Evolutionary conservation across 1,140 invertebrate species (phyloP).

Genomic region (Zaprionus davidi): DNA sequence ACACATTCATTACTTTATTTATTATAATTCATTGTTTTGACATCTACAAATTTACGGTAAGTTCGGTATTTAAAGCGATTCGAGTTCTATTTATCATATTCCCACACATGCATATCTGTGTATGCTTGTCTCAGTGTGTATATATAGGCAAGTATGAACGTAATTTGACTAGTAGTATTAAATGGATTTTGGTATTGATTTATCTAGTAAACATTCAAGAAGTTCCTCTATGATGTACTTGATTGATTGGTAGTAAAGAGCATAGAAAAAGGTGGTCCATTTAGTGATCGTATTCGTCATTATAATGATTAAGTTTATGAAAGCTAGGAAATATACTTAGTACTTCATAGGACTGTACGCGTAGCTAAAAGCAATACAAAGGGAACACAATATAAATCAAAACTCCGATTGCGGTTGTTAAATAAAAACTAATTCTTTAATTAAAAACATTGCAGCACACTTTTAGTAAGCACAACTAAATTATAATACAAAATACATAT

Average conservation of each 20-base stretch:
- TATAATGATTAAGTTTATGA: conserved; percentile 53
- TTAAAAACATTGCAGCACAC: conserved; percentile 79
- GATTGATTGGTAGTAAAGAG: conserved; percentile 46
- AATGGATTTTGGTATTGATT: conserved; percentile 58
- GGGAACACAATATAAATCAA: conserved; percentile 6
- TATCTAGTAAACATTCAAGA: conserved; percentile 54
- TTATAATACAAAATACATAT: conserved; percentile 73
- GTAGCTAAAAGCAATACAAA: conserved; percentile 10
- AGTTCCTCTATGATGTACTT: conserved; percentile 25
- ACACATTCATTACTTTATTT: conserved; percentile 44
- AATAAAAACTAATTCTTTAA: conserved; percentile 69
- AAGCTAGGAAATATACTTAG: conserved; percentile 27
- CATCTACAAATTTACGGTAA: conserved; percentile 52
- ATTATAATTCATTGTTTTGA: conserved; percentile 37
- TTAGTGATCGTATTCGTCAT: conserved; percentile 79
- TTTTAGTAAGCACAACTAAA: conserved; percentile 75
- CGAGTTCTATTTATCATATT: conserved; percentile 33
- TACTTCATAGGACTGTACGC: background rate
- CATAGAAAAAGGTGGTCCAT: conserved; percentile 83
- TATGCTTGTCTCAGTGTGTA: background rate
- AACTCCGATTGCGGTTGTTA: conserved; percentile 31
- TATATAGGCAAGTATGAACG: conserved; percentile 7
- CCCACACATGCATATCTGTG: background rate
- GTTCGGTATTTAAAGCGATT: conserved; percentile 42
- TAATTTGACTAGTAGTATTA: conserved; percentile 51